Evolutionary conservation across 2,888 invertebrate species (phyloP).

Genomic region (Leptopilina drosophilae): DNA sequence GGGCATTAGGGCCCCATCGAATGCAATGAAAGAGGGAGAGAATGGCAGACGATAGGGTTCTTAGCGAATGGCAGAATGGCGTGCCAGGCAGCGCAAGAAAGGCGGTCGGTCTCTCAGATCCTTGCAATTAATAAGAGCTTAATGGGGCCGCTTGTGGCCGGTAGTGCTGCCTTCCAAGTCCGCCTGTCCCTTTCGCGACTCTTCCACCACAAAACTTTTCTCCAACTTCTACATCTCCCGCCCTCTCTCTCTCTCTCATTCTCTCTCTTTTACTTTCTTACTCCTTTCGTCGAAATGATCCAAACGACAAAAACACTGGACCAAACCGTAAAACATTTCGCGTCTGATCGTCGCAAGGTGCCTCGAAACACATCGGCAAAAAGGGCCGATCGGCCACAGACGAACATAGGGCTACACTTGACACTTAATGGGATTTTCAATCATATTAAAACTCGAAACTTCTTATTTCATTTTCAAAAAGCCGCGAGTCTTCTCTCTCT

Average conservation of each 20-base stretch:
- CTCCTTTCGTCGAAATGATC: constrained; percentile 55
- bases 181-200: constrained; percentile 35
- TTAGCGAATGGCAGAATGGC: constrained; percentile 69
- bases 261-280: constrained; percentile 1
- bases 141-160: constrained; percentile 72
- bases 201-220: neutral
- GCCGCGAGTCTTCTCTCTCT: neutral
- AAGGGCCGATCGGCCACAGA: constrained; percentile 59
- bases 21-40: constrained; percentile 49
- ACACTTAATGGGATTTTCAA: constrained; percentile 50
- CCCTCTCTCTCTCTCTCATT: neutral
- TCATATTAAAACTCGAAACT: constrained; percentile 30
- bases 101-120: constrained; percentile 74
- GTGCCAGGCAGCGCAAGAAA: constrained; percentile 75
- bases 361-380: constrained; percentile 66
- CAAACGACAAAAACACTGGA: constrained; percentile 55
- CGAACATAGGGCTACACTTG: constrained; percentile 53
- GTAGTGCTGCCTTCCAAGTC: constrained; percentile 64
- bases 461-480: constrained; percentile 1
- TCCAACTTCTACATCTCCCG: neutral
- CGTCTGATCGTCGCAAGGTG: constrained; percentile 63
- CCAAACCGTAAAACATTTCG: constrained; percentile 69
- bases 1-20: constrained; percentile 42
- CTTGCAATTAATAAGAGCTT: constrained; percentile 76
- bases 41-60: constrained; percentile 62